phyloP scores from a whole-genome alignment of 2,113 vertebrate species.

The Pygoscelis adeliae region DNA sequence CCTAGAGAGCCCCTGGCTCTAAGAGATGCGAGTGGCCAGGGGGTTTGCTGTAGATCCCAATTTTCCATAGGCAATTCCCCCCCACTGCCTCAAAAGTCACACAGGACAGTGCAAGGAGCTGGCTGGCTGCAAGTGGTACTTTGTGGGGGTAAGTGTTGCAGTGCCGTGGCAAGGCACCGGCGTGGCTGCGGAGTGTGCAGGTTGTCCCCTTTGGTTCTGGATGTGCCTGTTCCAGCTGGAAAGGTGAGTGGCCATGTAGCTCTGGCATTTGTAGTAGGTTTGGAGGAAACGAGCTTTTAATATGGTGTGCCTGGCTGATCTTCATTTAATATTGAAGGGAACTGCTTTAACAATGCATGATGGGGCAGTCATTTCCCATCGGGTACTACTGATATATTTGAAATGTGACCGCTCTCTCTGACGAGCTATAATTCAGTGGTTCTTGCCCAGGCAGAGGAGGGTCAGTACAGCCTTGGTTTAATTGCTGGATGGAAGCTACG shows the following conservation, averaged over 20 bases:
- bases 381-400: neutral
- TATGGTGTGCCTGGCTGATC: neutral
- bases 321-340: neutral
- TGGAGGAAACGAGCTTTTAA: neutral
- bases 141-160: fast-evolving
- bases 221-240: neutral
- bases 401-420: neutral
- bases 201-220: neutral
- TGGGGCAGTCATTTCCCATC: neutral
- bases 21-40: neutral
- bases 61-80: neutral
- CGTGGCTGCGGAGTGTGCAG: fast-evolving
- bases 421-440: neutral
- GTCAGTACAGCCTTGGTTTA: constrained; percentile 1
- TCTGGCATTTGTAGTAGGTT: neutral
- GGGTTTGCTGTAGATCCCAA: neutral
- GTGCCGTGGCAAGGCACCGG: neutral
- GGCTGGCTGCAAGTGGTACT: neutral
- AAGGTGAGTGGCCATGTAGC: fast-evolving
- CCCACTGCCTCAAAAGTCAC: no score
- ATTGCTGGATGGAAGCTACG: neutral
- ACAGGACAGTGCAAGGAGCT: neutral
- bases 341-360: neutral
- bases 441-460: neutral
- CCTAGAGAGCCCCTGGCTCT: neutral